Evolutionary conservation across 2,113 vertebrate species (phyloP), one percentile per base, ranked within the genome.

Genomic region (Hippocampus zosterae): DNA sequence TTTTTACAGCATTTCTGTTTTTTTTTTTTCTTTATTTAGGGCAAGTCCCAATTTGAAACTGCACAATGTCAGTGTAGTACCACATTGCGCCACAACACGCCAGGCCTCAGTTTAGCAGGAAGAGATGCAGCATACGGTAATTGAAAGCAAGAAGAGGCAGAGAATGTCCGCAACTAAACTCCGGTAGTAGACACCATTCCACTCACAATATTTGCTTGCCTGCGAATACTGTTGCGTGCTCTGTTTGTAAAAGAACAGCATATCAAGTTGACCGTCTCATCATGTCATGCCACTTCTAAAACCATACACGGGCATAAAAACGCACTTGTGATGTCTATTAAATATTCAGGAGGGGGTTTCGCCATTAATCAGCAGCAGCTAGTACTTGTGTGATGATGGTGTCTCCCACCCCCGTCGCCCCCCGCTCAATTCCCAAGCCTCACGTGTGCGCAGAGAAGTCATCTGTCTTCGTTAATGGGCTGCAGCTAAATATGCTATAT

Each of bases 401-500:
- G 76, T 74, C 80, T 10, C 5, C 48, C n/a, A n/a, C 48, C 13
- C 50, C 19, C 44, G 12, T 1, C 19, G 16, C 46, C 46, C 2
- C 46, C 13, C 16, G 0, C 48, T 15, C 41, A 42, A 42, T 42
- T 42, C 48, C 88, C 70, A 78, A 68, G 78, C 75, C 68, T 81
- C 83, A 65, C 81, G 71, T 71, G 72, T 66, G 69, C 67, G 79
- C 81, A 62, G 77, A 82, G 71, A 80, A 87, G 87, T 90, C 87
- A 90, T 92, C 85, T 75, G 86, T 91, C 91, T 90, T 91, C 71
- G 84, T 90, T 90, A 91, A 80, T 79, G 79, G 27, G 79, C 87
- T 48, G 77, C 69, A 77, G 87, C 87, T 90, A 92, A 91, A 91
- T 88, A 90, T 90, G 84, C 90, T 87, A 81, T 81, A 81, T 88